Conservation (phyloP, 1,140 invertebrate species). For the Solenopsis fugax region DNA sequence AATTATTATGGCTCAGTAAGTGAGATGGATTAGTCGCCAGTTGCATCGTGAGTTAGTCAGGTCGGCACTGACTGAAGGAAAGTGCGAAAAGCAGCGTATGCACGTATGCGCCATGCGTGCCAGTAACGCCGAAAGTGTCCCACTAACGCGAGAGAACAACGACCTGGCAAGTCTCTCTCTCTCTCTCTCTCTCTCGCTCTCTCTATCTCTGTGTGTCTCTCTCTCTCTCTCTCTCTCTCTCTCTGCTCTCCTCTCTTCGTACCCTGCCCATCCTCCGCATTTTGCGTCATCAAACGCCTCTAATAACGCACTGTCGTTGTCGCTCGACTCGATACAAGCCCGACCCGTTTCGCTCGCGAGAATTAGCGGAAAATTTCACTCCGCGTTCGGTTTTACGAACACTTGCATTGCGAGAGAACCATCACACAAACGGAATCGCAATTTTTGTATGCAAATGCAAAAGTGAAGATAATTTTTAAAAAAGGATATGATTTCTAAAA, state of each 20-base stretch:
- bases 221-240: conserved; percentile 14
- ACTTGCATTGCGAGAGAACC: conserved; percentile 38
- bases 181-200: conserved; percentile 18
- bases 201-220: no score
- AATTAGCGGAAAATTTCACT: conserved; percentile 56
- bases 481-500: background rate
- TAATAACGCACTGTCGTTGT: conserved; percentile 75
- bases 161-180: conserved; percentile 74
- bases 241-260: conserved; percentile 40
- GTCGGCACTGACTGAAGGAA: conserved; percentile 25
- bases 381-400: conserved; percentile 18
- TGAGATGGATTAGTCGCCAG: conserved; percentile 68
- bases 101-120: conserved; percentile 69
- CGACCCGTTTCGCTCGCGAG: conserved; percentile 72
- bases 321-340: conserved; percentile 70
- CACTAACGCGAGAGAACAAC: conserved; percentile 78
- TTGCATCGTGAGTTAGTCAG: conserved; percentile 34
- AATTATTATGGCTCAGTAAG: conserved; percentile 40
- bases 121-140: conserved; percentile 81
- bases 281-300: conserved; percentile 77
- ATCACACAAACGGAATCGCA: background rate
- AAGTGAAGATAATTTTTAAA: background rate
- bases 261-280: conserved; percentile 62
- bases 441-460: background rate
- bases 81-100: conserved; percentile 4